Conservation (phyloP, 2,797 vertebrate species). For the Enteromius unitaeniatus region DNA sequence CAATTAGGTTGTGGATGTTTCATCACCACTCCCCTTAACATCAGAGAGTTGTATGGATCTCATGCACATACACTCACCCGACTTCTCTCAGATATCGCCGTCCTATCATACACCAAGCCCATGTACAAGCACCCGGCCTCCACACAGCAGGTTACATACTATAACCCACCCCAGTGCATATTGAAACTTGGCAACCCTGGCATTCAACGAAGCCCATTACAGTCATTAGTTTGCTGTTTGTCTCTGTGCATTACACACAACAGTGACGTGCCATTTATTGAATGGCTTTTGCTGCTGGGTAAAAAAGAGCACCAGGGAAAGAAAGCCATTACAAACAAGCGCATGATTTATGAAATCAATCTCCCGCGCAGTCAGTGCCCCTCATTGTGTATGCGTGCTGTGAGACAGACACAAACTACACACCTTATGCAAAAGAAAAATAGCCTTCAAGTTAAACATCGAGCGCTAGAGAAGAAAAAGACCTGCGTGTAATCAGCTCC, state of each 20-base stretch:
- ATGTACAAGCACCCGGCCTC: background rate
- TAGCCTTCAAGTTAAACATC: conserved; percentile 55
- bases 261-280: conserved; percentile 65
- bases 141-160: conserved; percentile 21
- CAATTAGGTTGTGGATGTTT: conserved; percentile 36
- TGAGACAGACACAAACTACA: conserved; percentile 75
- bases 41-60: background rate
- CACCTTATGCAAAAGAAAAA: conserved; percentile 75
- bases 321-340: conserved; percentile 82
- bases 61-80: background rate
- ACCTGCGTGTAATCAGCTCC: conserved; percentile 77
- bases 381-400: conserved; percentile 78
- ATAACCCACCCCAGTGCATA: conserved; percentile 31
- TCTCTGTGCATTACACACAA: conserved; percentile 58
- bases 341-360: conserved; percentile 85
- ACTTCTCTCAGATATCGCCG: background rate
- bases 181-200: conserved; percentile 39
- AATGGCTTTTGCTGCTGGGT: conserved; percentile 70
- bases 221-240: conserved; percentile 60
- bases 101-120: background rate
- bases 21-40: conserved; percentile 21
- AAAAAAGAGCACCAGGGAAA: conserved; percentile 69
- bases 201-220: conserved; percentile 56
- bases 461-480: conserved; percentile 12
- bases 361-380: conserved; percentile 75